Conservation (phyloP, 1,140 invertebrate genomes). For the Drosophila bipectinata region DNA sequence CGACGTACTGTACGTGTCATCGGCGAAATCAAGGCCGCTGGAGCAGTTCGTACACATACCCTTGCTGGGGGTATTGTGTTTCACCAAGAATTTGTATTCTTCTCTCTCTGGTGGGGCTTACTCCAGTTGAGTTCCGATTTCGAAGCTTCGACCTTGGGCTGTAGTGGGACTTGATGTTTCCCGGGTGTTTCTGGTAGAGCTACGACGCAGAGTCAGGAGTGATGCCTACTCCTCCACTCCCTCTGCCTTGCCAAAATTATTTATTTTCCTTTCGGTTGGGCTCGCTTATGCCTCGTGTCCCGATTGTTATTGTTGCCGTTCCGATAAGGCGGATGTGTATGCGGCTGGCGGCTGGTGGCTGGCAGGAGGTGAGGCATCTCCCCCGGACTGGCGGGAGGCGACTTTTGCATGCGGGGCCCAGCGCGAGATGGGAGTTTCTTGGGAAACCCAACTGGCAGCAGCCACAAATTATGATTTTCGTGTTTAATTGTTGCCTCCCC, state of each 20-base stretch:
- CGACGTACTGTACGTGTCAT: constrained; percentile 44
- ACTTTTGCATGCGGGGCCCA: constrained; percentile 31
- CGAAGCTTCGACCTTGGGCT: background rate
- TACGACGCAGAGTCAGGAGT: too few relatives aligned
- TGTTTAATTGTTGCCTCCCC: constrained; percentile 32
- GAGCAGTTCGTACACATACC: constrained; percentile 4
- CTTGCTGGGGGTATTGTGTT: constrained; percentile 22
- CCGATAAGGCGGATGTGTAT: too few relatives aligned
- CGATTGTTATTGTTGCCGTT: background rate
- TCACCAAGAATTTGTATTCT: background rate
- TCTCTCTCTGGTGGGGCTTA: background rate
- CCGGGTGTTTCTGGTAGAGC: too few relatives aligned
- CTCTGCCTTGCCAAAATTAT: too few relatives aligned
- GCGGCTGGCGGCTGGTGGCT: too few relatives aligned
- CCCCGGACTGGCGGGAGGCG: too few relatives aligned
- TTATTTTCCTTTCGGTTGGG: too few relatives aligned
- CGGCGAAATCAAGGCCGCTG: constrained; percentile 34
- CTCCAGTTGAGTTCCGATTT: constrained; percentile 1
- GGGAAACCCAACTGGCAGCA: constrained; percentile 36
- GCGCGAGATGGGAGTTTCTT: constrained; percentile 37
- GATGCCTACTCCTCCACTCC: too few relatives aligned
- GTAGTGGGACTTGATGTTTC: too few relatives aligned
- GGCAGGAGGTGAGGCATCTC: too few relatives aligned
- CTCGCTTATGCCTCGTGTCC: too few relatives aligned
- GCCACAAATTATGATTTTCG: constrained; percentile 44